Evolutionary conservation across 2,888 invertebrate species (phyloP).

Genomic region (Troilus luridus): DNA sequence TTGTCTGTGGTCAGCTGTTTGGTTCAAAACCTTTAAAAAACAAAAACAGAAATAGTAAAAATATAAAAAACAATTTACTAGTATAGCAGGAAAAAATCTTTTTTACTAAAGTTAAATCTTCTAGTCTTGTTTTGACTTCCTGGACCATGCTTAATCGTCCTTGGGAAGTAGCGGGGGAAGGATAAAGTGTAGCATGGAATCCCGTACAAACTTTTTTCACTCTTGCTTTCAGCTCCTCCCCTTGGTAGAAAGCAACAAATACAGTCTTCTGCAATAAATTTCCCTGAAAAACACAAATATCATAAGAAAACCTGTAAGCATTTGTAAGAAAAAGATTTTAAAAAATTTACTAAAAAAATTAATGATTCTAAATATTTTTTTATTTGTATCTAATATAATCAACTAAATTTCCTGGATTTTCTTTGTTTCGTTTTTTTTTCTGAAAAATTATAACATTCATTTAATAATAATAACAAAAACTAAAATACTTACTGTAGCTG

Average conservation of each 20-base stretch:
- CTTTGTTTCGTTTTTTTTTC: not conserved
- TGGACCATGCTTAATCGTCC: conserved; percentile 82
- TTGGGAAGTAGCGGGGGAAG: conserved; percentile 81
- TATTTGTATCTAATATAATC: not conserved
- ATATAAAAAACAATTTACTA: not conserved
- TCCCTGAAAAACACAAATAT: conserved; percentile 74
- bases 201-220: conserved; percentile 85
- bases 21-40: conserved; percentile 80
- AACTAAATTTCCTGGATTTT: not conserved
- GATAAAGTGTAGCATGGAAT: conserved; percentile 83
- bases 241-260: conserved; percentile 79
- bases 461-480: not conserved
- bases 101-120: conserved; percentile 78
- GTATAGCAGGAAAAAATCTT: not conserved
- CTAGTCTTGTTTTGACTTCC: conserved; percentile 80
- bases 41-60: conserved; percentile 60
- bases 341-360: not conserved
- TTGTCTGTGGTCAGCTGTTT: conserved; percentile 90
- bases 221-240: conserved; percentile 80
- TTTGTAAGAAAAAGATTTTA: not conserved
- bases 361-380: not conserved
- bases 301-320: not conserved
- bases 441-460: not conserved
- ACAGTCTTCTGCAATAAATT: conserved; percentile 90
- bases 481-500: conserved; percentile 77